Base-by-base conservation (phyloP, 2,797 vertebrate genomes). In the Mallotus villosus region DNA sequence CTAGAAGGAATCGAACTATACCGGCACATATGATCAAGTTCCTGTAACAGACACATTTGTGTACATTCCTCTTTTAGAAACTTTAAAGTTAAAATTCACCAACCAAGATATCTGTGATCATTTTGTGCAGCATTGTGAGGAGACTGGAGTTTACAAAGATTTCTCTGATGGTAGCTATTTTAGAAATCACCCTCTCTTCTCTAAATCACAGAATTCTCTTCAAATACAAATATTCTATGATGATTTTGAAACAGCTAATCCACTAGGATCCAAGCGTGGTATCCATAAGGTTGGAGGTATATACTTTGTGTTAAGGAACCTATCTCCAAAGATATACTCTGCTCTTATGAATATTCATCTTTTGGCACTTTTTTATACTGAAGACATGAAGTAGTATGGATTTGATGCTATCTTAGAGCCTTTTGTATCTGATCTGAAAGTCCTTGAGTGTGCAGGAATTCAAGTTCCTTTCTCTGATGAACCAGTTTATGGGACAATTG, bases 331-430 rank as follows among this genome's bases (percentile, higher is more conserved):
- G 24, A 51, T 74, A 21, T 69, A 74, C 41, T 68, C 34, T 21
- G 59, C 57, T 37, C 59, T 74, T 17, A 74, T 74, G 72, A 74
- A 68, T 68, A 74, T 68, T 68, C 58, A 74, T 63, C 67, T 74
- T 74, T 29, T 74, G 60, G 67, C 66, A 61, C 67, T 72, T 53
- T 27, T 27, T 66, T n/a, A 66, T 24, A 53, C 71, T 37, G 5
- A 55, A 22, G 71, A 72, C 57, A 22, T 59, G 5, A 74, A 69
- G 46, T 69, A 74, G 21, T 67, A 74, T 34, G 72, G 57, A 61
- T 68, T 74, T 74, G 25, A 27, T 27, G 58, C 19, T 4, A 68
- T 68, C 41, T 51, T 74, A 29, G 22, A 29, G 66, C 72, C 64
- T 49, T 49, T 68, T 51, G 22, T 74, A 46, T 22, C 68, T 21